Evolutionary conservation across 2,797 vertebrate genomes (phyloP).

Genomic region (Loriculus beryllinus): DNA sequence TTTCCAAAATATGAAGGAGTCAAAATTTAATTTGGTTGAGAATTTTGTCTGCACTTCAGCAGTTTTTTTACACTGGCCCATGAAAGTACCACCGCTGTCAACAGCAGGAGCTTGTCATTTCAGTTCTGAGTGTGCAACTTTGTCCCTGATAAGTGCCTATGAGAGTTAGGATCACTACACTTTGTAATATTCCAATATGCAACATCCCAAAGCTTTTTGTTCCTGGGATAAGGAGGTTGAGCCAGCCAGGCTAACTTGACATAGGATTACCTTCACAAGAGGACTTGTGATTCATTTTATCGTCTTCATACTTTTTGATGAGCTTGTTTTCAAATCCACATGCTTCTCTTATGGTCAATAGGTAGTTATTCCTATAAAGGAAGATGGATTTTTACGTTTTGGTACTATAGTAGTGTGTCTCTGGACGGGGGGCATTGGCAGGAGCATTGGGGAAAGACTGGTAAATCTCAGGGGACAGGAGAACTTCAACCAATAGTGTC

Average conservation of each 20-base stretch:
- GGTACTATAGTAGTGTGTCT: not conserved
- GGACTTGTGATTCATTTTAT: not conserved
- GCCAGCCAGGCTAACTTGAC: not conserved
- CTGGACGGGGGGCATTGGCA: too few relatives aligned
- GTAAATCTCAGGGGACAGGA: not conserved
- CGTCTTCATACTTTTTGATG: not conserved
- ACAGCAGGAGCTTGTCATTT: not conserved
- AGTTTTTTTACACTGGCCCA: not conserved
- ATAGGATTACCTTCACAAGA: not conserved
- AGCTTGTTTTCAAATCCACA: not conserved
- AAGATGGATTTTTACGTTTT: not conserved
- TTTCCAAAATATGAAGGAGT: not conserved
- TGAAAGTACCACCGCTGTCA: not conserved
- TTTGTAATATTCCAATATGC: not conserved
- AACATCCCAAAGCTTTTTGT: not conserved
- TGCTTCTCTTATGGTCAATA: not conserved
- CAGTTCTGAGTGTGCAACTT: not conserved
- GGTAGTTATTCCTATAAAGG: not conserved
- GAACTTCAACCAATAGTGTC: not conserved
- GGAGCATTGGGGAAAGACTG: not conserved
- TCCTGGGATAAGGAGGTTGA: not conserved
- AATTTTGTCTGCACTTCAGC: not conserved
- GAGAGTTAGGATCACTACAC: not conserved
- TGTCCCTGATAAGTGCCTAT: not conserved
- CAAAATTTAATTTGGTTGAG: conserved; percentile 1